phyloP scores from a whole-genome alignment of 2,113 vertebrate species.

The Nymphicus hollandicus region DNA sequence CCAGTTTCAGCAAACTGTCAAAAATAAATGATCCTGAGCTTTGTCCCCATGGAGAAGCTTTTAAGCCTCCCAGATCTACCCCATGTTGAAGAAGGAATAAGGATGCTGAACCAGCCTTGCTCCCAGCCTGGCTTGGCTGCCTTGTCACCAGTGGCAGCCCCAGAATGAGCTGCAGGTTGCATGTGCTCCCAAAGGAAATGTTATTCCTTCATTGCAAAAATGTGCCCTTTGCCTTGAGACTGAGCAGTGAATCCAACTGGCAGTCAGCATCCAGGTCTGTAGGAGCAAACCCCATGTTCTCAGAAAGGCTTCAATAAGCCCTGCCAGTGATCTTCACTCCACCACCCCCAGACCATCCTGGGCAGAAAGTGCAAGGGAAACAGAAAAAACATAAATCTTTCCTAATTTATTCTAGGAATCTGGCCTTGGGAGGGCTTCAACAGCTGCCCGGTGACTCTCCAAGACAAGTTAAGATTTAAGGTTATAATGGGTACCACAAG shows the following conservation, averaged over 20 bases:
- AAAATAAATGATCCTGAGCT: neutral
- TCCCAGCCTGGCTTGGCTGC: neutral
- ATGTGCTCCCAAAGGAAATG: accelerated
- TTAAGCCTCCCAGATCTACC: neutral
- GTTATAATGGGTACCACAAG: neutral
- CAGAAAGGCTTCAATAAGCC: neutral
- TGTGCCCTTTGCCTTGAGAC: neutral
- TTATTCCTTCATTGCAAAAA: neutral
- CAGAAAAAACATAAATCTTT: neutral
- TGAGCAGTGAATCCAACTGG: neutral
- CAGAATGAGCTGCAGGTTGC: neutral
- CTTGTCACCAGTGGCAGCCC: neutral
- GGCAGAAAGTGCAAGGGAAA: accelerated
- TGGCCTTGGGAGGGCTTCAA: neutral
- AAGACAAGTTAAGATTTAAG: neutral
- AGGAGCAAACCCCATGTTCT: neutral
- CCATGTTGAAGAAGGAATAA: neutral
- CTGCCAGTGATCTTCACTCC: neutral
- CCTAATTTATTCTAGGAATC: neutral
- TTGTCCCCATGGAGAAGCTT: neutral
- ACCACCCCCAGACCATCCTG: neutral
- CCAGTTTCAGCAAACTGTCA: neutral
- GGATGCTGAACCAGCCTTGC: neutral
- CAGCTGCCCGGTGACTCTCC: neutral
- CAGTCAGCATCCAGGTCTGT: neutral